A percentile compares a stretch with the other conserved stretches of the same genome.
These are phyloP conservation scores for Rhagologus leucostigma DNA, from an alignment of 2,113 vertebrate species.

Conservation along the genomic window DNA sequence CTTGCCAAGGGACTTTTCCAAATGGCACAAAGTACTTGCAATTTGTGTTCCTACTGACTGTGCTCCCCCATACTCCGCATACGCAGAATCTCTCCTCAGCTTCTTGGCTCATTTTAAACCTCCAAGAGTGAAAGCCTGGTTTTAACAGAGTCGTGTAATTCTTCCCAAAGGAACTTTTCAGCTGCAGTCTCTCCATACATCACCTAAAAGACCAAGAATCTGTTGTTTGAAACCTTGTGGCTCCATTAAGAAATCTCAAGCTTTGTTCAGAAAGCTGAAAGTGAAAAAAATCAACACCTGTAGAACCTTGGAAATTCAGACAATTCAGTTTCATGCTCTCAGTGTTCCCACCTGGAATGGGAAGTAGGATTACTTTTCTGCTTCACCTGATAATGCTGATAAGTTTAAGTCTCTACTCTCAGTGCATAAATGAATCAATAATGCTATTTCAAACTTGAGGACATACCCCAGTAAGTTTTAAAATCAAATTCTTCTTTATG, in stretches of 20 bases:
- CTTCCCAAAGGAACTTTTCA: not conserved
- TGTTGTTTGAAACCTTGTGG: not conserved
- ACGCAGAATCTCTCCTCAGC: not conserved
- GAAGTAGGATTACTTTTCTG: not conserved
- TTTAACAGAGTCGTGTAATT: not conserved
- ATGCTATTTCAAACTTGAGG: not conserved
- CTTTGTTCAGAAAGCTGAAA: not conserved
- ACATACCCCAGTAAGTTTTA: not conserved
- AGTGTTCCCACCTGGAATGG: not conserved
- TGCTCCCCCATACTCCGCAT: not conserved
- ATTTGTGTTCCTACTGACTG: not conserved
- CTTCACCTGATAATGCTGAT: not conserved
- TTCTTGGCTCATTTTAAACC: not conserved
- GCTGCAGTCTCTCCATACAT: not conserved
- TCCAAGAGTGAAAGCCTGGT: not conserved
- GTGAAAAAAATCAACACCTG: accelerated
- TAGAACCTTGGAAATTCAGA: not conserved
- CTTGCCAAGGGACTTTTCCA: not conserved
- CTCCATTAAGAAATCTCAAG: not conserved
- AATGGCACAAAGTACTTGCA: not conserved
- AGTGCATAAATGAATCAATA: not conserved
- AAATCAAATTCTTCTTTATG: not conserved
- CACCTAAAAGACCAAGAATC: not conserved
- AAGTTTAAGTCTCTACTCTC: not conserved
- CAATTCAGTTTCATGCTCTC: not conserved